Conservation (phyloP, 2,888 invertebrate species). For the Limnephilus marmoratus region DNA sequence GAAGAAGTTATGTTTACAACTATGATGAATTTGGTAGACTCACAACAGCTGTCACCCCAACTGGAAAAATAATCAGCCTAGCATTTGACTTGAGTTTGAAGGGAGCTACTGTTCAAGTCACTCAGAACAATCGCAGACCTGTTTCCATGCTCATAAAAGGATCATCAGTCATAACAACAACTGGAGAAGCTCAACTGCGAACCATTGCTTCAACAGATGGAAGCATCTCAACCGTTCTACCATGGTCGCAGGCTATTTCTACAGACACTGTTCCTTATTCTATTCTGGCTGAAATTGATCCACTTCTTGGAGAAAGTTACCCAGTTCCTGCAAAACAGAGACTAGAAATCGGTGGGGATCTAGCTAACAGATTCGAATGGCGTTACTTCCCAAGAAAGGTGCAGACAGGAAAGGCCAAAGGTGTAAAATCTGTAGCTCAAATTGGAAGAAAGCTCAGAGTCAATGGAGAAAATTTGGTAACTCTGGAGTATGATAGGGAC, state of each 20-base stretch:
- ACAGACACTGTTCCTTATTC: slow-evolving; percentile 95
- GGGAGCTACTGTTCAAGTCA: slow-evolving; percentile 91
- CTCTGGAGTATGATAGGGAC: slow-evolving; percentile 93
- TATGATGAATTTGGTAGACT: slow-evolving; percentile 96
- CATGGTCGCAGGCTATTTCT: slow-evolving; percentile 92
- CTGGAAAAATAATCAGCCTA: slow-evolving; percentile 93
- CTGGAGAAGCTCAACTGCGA: slow-evolving; percentile 89
- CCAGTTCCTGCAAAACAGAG: slow-evolving; percentile 94
- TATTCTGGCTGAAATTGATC: slow-evolving; percentile 91
- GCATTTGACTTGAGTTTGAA: slow-evolving; percentile 93
- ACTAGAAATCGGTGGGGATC: slow-evolving; percentile 92
- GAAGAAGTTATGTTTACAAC: slow-evolving; percentile 93
- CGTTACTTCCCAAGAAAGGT: slow-evolving; percentile 91
- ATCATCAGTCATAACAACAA: slow-evolving; percentile 88
- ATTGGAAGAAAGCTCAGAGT: slow-evolving; percentile 91
- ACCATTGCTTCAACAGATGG: slow-evolving; percentile 90
- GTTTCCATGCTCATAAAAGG: slow-evolving; percentile 92
- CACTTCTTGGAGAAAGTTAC: slow-evolving; percentile 92
- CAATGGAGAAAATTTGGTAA: slow-evolving; percentile 93
- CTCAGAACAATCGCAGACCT: slow-evolving; percentile 89
- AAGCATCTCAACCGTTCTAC: slow-evolving; percentile 86
- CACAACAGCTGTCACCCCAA: slow-evolving; percentile 94
- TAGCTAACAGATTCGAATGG: slow-evolving; percentile 97
- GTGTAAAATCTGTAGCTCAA: slow-evolving; percentile 85
- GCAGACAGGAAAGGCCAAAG: slow-evolving; percentile 80